phyloP scores from a whole-genome alignment of 2,797 vertebrate species.

The Myoxocephalus aenaeus region DNA sequence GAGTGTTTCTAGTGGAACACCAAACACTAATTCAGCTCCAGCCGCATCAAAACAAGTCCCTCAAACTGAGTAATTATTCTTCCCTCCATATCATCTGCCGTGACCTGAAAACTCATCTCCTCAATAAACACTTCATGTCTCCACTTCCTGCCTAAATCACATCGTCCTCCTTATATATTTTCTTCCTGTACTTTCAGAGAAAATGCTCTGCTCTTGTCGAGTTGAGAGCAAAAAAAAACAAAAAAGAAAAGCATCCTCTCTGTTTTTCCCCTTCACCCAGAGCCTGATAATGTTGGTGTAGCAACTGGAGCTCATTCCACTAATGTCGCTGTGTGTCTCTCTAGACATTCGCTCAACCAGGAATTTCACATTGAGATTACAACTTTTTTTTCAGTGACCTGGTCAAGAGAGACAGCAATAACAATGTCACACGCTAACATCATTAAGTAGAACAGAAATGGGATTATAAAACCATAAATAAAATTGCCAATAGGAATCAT shows the following conservation, averaged over 20 bases:
- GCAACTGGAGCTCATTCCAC: constrained; percentile 20
- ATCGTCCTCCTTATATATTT: constrained; percentile 46
- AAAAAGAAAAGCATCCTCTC: neutral
- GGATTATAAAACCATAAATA: constrained; percentile 24
- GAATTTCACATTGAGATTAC: neutral
- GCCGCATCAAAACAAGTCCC: constrained; percentile 72
- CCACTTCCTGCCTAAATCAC: constrained; percentile 58
- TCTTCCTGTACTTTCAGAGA: constrained; percentile 37
- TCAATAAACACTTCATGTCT: constrained; percentile 72
- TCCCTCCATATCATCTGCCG: constrained; percentile 60
- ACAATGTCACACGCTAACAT: neutral
- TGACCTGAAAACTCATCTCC: constrained; percentile 73
- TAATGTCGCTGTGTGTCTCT: constrained; percentile 15
- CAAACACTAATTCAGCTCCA: constrained; percentile 66
- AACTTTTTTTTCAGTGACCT: neutral
- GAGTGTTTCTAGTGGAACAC: constrained; percentile 59
- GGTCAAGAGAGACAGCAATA: neutral
- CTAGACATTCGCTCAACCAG: constrained; percentile 14
- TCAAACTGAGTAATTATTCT: constrained; percentile 72
- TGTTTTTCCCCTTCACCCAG: constrained; percentile 6
- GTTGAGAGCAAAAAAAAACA: neutral
- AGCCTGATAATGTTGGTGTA: neutral
- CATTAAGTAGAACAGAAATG: constrained; percentile 18
- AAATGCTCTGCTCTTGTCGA: constrained; percentile 45
- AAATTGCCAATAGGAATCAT: neutral